These are phyloP conservation scores for Stigmatopora nigra DNA, from an alignment of 2,113 vertebrate genomes.

Conservation along the genomic window DNA sequence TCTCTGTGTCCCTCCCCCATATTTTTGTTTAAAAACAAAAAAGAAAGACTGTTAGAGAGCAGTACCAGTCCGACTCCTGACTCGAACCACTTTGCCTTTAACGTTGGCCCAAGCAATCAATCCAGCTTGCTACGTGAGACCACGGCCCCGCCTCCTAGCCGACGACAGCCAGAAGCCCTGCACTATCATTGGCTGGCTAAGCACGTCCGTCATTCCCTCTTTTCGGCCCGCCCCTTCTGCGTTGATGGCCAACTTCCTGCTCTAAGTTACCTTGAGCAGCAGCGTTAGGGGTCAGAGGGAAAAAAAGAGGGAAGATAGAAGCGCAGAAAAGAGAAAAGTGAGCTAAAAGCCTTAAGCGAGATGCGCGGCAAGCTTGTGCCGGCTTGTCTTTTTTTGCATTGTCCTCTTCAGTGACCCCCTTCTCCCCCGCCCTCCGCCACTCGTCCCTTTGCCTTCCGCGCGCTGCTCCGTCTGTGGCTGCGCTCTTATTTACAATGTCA, in stretches of 20 bases:
- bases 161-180: conserved; percentile 40
- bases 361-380: conserved; percentile 20
- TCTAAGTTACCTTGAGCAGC: conserved; percentile 99
- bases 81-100: conserved; percentile 91
- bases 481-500: conserved; percentile 82
- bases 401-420: conserved; percentile 41
- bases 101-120: conserved; percentile 86
- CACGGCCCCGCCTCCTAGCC: conserved; percentile 70
- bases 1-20: conserved; percentile 46
- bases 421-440: conserved; percentile 33
- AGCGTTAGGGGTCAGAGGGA: conserved; percentile 91
- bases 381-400: conserved; percentile 49
- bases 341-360: conserved; percentile 30
- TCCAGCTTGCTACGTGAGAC: conserved; percentile 89
- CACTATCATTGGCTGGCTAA: conserved; percentile 65
- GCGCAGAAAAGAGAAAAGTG: conserved; percentile 53
- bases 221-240: conserved; percentile 61
- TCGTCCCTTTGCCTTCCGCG: conserved; percentile 61
- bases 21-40: conserved; percentile 85
- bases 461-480: conserved; percentile 70
- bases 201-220: conserved; percentile 43
- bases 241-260: conserved; percentile 87
- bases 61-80: conserved; percentile 71
- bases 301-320: conserved; percentile 62
- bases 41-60: conserved; percentile 25